Percentiles rank a stretch among this genome's conserved stretches.
phyloP scores from a whole-genome alignment of 1,140 invertebrate species.

The Cyphomyrmex costatus region DNA sequence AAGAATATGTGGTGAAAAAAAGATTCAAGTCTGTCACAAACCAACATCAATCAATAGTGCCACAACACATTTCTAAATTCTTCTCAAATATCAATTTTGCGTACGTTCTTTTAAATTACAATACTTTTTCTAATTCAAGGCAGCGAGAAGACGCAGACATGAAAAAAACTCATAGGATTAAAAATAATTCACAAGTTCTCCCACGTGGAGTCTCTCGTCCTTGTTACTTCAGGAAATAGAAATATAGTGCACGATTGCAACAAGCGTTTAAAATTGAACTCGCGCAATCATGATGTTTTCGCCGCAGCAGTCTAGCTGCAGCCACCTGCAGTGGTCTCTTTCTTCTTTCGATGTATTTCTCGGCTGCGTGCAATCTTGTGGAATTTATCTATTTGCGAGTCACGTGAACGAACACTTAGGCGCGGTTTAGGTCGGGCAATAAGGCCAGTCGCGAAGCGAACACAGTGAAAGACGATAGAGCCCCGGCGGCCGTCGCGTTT shows the following conservation, averaged over 20 bases:
- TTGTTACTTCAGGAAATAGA: slow-evolving; percentile 11
- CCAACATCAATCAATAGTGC: background rate
- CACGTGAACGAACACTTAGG: slow-evolving; percentile 46
- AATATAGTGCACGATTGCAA: background rate
- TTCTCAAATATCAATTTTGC: background rate
- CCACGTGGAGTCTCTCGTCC: background rate
- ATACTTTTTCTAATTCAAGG: background rate
- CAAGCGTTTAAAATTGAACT: slow-evolving; percentile 6
- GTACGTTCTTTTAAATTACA: background rate
- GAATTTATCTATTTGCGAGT: slow-evolving; percentile 54
- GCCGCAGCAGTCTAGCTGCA: background rate
- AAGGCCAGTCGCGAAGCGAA: slow-evolving; percentile 47
- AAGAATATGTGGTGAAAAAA: background rate
- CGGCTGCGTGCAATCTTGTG: background rate
- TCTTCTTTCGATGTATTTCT: slow-evolving; percentile 21
- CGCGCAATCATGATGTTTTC: slow-evolving; percentile 21
- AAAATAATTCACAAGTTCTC: background rate
- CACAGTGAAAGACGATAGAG: slow-evolving; percentile 39
- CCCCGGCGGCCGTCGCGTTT: slow-evolving; percentile 15
- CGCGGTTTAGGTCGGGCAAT: slow-evolving; percentile 54
- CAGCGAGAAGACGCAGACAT: background rate
- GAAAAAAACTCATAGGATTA: background rate
- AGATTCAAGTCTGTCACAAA: background rate
- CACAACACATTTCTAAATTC: background rate
- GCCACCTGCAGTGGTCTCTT: slow-evolving; percentile 43